A percentile compares a stretch with the other conserved stretches of the same genome.
Evolutionary conservation across 1,140 invertebrate species (phyloP).

Genomic region (Forficula auricularia): DNA sequence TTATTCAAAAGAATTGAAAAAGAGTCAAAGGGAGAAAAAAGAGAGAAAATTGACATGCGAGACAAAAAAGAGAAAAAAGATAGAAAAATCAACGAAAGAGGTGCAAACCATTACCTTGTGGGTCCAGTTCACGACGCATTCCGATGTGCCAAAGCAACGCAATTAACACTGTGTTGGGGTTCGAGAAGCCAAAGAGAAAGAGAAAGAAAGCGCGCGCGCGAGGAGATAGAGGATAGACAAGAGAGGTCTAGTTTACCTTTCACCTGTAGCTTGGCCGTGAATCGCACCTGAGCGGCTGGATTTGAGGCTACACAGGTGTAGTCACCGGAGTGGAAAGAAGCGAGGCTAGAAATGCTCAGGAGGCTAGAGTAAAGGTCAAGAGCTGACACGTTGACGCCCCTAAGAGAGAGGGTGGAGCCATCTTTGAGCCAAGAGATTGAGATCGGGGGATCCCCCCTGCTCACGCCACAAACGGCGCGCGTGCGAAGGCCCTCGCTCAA

Average conservation of each 20-base stretch:
- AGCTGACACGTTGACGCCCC: constrained; percentile 44
- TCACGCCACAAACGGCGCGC: constrained; percentile 66
- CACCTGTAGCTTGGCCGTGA: constrained; percentile 60
- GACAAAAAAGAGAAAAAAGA: constrained; percentile 12
- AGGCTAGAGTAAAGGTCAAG: constrained; percentile 56
- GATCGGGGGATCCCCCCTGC: constrained; percentile 57
- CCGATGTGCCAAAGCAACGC: constrained; percentile 39
- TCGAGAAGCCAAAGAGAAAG: not conserved
- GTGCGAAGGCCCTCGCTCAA: constrained; percentile 69
- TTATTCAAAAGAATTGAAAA: not conserved
- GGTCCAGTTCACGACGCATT: constrained; percentile 37
- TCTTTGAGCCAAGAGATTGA: constrained; percentile 64
- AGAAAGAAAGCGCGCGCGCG: not conserved
- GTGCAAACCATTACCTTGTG: constrained; percentile 24
- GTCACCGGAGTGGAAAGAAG: constrained; percentile 54
- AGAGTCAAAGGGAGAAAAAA: constrained; percentile 2
- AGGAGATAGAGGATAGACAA: not conserved
- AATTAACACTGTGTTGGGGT: constrained; percentile 26
- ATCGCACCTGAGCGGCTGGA: constrained; percentile 57
- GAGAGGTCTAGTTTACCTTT: constrained; percentile 44
- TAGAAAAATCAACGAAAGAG: constrained; percentile 15
- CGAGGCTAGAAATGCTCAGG: constrained; percentile 57
- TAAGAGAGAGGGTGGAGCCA: constrained; percentile 41
- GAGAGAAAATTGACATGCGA: constrained; percentile 9
- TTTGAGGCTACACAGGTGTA: constrained; percentile 68